phyloP scores from a whole-genome alignment of 2,888 invertebrate species.

The Drosophila borborema region DNA sequence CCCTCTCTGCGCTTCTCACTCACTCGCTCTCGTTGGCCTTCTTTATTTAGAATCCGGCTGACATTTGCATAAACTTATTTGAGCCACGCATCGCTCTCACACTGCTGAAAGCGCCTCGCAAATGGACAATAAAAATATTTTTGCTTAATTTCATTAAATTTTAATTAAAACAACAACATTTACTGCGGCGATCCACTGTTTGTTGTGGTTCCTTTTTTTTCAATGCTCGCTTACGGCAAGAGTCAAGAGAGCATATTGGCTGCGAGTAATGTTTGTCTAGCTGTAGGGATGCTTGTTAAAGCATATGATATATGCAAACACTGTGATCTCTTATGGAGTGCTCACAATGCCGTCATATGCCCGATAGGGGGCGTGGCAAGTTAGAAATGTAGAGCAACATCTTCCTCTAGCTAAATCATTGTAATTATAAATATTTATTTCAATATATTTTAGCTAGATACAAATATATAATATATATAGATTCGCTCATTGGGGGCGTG shows the following conservation, averaged over 20 bases:
- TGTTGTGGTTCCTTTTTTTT: background rate
- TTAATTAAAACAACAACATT: slow-evolving; percentile 61
- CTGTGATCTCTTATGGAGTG: too few species aligned
- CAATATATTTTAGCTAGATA: too few species aligned
- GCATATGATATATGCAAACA: too few species aligned
- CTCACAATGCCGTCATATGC: too few species aligned
- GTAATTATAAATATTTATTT: too few species aligned
- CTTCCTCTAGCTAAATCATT: too few species aligned
- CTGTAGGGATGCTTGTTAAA: too few species aligned
- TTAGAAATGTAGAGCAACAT: too few species aligned
- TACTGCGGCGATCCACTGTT: slow-evolving; percentile 5
- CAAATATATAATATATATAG: too few species aligned
- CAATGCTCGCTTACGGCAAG: background rate
- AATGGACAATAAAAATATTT: slow-evolving; percentile 58
- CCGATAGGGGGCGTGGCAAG: too few species aligned
- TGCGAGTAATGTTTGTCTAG: background rate
- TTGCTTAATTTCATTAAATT: slow-evolving; percentile 65
- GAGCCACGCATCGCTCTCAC: slow-evolving; percentile 4
- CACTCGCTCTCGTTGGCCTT: background rate
- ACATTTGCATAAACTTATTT: slow-evolving; percentile 44
- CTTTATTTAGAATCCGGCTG: slow-evolving; percentile 19
- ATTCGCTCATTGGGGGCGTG: too few species aligned
- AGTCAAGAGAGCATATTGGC: background rate
- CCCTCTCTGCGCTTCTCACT: background rate
- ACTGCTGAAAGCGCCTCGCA: slow-evolving; percentile 6